Percentiles rank a stretch among this genome's conserved stretches.
Conservation (phyloP, 2,888 invertebrate species). For the Perithous albicinctus region DNA sequence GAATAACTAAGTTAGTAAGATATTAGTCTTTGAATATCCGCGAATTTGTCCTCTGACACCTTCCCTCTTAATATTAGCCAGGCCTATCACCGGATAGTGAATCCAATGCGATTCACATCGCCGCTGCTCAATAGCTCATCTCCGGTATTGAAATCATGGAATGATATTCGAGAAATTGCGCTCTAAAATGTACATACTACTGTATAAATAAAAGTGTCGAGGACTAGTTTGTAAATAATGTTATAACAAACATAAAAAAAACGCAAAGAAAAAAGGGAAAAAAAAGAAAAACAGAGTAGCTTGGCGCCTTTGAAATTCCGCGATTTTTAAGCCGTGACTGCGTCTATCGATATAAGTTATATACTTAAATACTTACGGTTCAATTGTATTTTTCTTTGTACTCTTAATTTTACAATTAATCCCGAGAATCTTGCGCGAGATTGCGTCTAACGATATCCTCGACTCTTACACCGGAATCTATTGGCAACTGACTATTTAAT, state of each 20-base stretch:
- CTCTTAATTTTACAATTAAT: neutral
- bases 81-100: neutral
- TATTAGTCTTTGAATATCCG: no score
- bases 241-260: neutral
- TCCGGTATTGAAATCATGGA: neutral
- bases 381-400: constrained; percentile 9
- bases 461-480: neutral
- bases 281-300: neutral
- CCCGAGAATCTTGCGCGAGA: neutral
- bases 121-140: neutral
- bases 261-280: neutral
- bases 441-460: neutral
- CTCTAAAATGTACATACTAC: constrained; percentile 2
- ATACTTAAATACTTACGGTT: constrained; percentile 40
- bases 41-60: no score
- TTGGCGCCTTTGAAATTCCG: neutral
- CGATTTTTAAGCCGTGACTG: constrained; percentile 7
- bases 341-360: constrained; percentile 31
- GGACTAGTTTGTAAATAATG: constrained; percentile 1
- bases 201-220: neutral
- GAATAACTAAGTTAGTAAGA: no score
- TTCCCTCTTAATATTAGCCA: constrained; percentile 1
- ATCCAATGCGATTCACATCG: neutral
- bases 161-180: neutral
- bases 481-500: neutral